phyloP scores from a whole-genome alignment of 1,140 invertebrate species.

The Bombus terrestris region DNA sequence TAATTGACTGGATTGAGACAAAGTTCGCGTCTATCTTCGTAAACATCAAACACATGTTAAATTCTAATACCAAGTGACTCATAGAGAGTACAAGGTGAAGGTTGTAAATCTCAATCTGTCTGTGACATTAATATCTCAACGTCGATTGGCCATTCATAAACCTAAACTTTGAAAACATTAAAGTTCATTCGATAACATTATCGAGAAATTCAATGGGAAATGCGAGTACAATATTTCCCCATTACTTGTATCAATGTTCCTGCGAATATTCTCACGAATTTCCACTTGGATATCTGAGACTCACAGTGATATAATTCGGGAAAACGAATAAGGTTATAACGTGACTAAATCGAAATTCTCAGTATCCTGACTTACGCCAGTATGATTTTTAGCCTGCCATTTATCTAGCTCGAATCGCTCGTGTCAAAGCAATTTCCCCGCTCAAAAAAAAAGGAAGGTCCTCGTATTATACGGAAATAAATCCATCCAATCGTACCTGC shows the following conservation, averaged over 20 bases:
- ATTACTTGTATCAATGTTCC: no score
- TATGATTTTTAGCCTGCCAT: no score
- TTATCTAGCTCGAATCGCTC: no score
- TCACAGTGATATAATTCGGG: no score
- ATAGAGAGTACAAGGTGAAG: neutral
- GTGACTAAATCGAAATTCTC: no score
- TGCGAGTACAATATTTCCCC: no score
- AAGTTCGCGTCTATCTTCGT: neutral
- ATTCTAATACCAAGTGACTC: neutral
- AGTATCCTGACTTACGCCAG: no score
- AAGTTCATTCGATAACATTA: neutral
- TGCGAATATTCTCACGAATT: no score
- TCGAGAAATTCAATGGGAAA: neutral
- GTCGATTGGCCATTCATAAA: neutral
- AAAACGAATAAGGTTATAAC: no score
- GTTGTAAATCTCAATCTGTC: conserved; percentile 1
- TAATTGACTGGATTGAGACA: neutral
- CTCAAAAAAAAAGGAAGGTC: neutral
- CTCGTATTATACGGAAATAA: neutral
- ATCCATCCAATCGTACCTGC: neutral
- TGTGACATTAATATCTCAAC: neutral
- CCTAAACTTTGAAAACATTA: neutral
- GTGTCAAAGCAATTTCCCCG: neutral
- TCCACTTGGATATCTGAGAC: no score
- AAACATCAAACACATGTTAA: neutral